Conservation (phyloP, 1,140 invertebrate genomes). For the Calliphora vicina region DNA sequence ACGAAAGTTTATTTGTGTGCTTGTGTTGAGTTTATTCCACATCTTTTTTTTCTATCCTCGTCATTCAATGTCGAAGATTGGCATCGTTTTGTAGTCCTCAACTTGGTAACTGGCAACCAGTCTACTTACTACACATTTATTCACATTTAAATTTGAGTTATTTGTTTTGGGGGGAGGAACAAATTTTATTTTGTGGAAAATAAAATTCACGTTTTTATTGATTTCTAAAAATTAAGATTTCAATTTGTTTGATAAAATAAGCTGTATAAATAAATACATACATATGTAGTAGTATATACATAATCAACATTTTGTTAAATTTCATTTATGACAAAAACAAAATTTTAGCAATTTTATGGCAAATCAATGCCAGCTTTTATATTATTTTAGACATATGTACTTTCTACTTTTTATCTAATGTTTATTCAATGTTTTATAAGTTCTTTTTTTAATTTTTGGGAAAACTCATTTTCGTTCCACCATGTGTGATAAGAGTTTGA, state of each 20-base stretch:
- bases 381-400: no score
- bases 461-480: no score
- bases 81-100: conserved; percentile 16
- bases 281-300: no score
- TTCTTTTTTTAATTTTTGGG: no score
- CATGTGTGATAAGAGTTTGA: no score
- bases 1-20: neutral
- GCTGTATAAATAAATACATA: neutral
- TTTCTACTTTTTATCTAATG: no score
- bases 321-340: no score
- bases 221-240: neutral
- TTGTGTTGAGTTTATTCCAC: neutral
- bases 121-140: neutral
- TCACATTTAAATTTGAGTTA: neutral
- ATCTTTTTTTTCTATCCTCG: neutral
- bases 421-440: no score
- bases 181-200: neutral
- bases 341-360: no score
- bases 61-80: conserved; percentile 20
- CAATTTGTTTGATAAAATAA: neutral
- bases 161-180: neutral
- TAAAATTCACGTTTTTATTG: neutral
- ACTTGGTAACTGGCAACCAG: neutral
- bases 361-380: no score
- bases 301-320: no score